Percentiles rank a stretch among this genome's conserved stretches.
These are phyloP conservation scores for Todiramphus chloris DNA, from an alignment of 2,113 vertebrate species.

Conservation along the genomic window DNA sequence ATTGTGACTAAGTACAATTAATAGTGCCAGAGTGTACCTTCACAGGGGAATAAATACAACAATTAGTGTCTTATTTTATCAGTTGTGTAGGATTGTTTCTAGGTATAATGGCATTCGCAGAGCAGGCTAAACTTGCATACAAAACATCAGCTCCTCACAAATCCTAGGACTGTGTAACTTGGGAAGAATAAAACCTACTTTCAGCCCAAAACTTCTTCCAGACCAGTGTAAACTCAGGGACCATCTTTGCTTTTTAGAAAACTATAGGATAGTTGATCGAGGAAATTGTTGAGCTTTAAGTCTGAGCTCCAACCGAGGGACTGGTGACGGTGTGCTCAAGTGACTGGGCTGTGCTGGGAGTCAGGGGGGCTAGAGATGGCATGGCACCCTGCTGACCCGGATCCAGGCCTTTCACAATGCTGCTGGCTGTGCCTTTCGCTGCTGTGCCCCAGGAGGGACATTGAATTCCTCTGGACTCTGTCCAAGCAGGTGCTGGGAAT, in stretches of 20 bases:
- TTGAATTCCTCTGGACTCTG: not conserved
- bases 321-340: rapidly evolving
- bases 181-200: not conserved
- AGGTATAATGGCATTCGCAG: not conserved
- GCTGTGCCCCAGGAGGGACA: not conserved
- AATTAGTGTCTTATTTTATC: conserved; percentile 60
- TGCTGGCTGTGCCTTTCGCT: not conserved
- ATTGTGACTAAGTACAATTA: conserved; percentile 65
- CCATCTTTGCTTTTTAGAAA: not conserved
- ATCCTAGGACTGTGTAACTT: not conserved
- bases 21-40: conserved; percentile 17
- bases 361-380: not conserved
- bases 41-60: conserved; percentile 50
- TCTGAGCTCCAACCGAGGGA: not conserved
- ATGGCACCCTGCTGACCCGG: rapidly evolving
- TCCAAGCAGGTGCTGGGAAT: not conserved
- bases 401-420: not conserved
- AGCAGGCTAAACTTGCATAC: not conserved
- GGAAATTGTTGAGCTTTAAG: not conserved
- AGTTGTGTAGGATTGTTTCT: conserved; percentile 33
- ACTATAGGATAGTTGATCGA: not conserved
- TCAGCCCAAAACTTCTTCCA: not conserved
- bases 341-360: not conserved
- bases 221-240: not conserved
- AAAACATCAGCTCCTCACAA: not conserved